Evolutionary conservation across 2,797 vertebrate genomes (phyloP), one percentile per base, ranked within the genome.

Genomic region (Hipposideros larvatus): DNA sequence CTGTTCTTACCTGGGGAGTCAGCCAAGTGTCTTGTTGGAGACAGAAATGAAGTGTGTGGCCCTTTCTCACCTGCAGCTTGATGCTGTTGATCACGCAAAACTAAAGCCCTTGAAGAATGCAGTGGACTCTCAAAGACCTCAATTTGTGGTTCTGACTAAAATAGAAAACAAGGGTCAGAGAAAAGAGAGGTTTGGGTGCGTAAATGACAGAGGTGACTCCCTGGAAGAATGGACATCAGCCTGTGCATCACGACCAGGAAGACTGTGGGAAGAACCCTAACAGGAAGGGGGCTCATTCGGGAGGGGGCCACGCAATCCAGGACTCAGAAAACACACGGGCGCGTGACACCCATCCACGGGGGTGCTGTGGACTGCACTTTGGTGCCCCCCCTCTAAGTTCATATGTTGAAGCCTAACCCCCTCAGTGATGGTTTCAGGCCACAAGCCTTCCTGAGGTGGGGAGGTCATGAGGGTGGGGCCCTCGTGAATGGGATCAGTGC

Each of bases 251-350:
- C 48, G 14, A 51, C 48, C 48, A 51, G 7, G 24, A 6, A 37
- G n/a, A 26, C 15, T 11, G 0, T 11, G 1, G 0, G 22, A 5
- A 3, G 26, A n/a, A 2, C 0, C 2, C 3, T 6, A 1, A 0
- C 19, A 4, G 3, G 43, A 68, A 31, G 89, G 53, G 31, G 59
- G 59, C 11, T 26, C 31, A 2, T 26, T 51, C 0, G 2, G 86
- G 59, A 51, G 1, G 31, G 13, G 4, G 18, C 26, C 11, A 2
- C 2, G 4, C 2, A 19, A 15, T 2, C 22, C 37, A 5, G 13
- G 48, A 0, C 43, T 1, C 6, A 74, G 26, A 13, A 53, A 14
- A 21, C 5, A 6, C 53, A 1, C 22, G 22, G 18, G 5, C 55
- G 26, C 16, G 21, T 2, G 2, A 19, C 10, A 15, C 4, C 2